Percentiles rank a stretch among this genome's conserved stretches.
phyloP scores from a whole-genome alignment of 2,797 vertebrate species.

The Platalea minor region DNA sequence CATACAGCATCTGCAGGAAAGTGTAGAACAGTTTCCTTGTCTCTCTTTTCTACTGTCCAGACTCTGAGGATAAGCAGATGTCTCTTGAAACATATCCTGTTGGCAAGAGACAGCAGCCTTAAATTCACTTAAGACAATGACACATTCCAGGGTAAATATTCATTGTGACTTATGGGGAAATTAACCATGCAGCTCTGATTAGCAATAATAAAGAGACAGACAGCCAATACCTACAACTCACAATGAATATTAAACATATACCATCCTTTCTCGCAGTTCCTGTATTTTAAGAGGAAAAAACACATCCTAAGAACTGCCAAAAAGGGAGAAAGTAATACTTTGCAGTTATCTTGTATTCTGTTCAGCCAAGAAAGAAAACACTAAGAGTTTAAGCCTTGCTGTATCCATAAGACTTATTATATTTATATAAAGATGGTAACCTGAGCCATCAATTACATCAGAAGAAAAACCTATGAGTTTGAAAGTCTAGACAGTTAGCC shows the following conservation, averaged over 20 bases:
- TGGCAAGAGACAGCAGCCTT: constrained; percentile 13
- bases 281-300: not conserved
- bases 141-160: constrained; percentile 48
- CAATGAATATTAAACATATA: not conserved
- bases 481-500: not conserved
- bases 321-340: not conserved
- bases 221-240: not conserved
- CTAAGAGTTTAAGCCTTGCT: not conserved
- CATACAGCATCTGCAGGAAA: not conserved
- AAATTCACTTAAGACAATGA: constrained; percentile 50
- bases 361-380: not conserved
- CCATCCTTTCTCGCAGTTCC: not conserved
- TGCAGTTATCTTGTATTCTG: not conserved
- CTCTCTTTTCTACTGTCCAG: not conserved
- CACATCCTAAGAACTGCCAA: not conserved
- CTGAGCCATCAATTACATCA: not conserved
- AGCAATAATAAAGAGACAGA: not conserved
- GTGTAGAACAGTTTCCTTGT: not conserved
- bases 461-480: not conserved
- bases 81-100: not conserved
- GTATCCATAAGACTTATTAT: not conserved
- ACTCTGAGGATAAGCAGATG: constrained; percentile 37
- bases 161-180: constrained; percentile 25
- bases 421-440: not conserved
- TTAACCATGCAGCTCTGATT: constrained; percentile 17